Conservation (phyloP, 1,140 invertebrate genomes). For the Drosophila dunni region DNA sequence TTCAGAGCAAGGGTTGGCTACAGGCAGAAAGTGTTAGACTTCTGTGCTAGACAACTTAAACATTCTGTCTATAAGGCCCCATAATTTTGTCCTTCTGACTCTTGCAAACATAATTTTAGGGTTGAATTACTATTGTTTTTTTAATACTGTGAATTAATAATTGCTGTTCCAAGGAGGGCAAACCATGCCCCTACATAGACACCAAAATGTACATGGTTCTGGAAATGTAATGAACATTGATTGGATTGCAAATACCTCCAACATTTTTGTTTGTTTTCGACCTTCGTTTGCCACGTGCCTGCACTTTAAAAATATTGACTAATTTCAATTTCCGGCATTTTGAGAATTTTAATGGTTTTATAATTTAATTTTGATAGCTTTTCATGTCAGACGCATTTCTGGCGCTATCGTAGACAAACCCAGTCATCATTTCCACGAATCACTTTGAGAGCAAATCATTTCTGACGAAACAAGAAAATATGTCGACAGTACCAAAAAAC, state of each 20-base stretch:
- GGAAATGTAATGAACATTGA: constrained; percentile 13
- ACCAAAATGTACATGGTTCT: constrained; percentile 12
- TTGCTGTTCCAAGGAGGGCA: not conserved
- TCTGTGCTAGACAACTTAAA: not conserved
- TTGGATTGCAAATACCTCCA: not conserved
- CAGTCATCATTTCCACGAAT: constrained; percentile 54
- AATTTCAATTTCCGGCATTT: constrained; percentile 56
- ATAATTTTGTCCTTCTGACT: not conserved
- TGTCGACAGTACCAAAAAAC: constrained; percentile 20
- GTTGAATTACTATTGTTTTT: constrained; percentile 10
- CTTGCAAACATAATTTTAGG: constrained; percentile 13
- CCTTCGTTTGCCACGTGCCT: constrained; percentile 29
- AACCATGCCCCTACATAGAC: not conserved
- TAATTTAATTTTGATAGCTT: constrained; percentile 70
- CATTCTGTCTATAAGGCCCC: not conserved
- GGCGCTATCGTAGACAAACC: constrained; percentile 33
- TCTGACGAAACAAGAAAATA: constrained; percentile 47
- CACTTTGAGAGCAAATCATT: constrained; percentile 38
- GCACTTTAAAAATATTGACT: constrained; percentile 33
- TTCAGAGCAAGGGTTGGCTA: too few species aligned
- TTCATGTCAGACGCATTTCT: constrained; percentile 56
- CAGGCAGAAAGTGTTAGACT: not conserved
- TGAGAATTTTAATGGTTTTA: constrained; percentile 63
- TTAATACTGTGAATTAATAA: constrained; percentile 24
- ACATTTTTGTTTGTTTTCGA: constrained; percentile 1